Evolutionary conservation across 2,888 invertebrate species (phyloP), one percentile per base, ranked within the genome.

Genomic region (Acronicta aceris): DNA sequence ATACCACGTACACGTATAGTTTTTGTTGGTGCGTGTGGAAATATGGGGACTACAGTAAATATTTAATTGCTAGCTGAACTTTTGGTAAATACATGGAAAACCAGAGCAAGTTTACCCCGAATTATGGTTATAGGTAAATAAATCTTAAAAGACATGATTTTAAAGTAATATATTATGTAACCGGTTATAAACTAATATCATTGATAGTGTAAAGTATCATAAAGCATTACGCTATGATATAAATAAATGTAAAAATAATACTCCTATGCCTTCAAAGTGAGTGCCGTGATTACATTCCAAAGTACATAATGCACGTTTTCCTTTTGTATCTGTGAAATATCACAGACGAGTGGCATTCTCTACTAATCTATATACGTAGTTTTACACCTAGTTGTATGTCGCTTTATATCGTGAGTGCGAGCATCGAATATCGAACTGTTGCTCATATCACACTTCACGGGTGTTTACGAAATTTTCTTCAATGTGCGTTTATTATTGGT

Each of bases 401-500:
- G n/a, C n/a, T 38, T 21, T 50, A 41, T 10, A 48, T 36, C n/a
- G 25, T 27, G 15, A 21, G 5, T 38, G 27, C 48, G 45, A 36
- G 15, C 33, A 30, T 51, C 33, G 55, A 53, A 60, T 61, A 61
- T 71, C 48, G 58, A 48, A 71, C 60, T 64, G 63, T 71, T 65
- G 61, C 59, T 65, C 64, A 65, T 72, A 65, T 74, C 60, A 72
- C 72, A 77, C 63, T 68, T 72, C 63, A 56, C 69, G 60, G 56
- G 50, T 75, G 70, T 79, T 78, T 74, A 76, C 69, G 65, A 70
- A 66, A 63, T 68, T 66, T 71, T 76, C 67, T 76, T 58, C 63
- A 67, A 66, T 70, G 71, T 68, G 47, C 60, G 76, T 76, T 76
- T 78, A 78, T 76, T 79, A 78, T 66, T 63, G 77, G 64, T 67